A percentile compares a stretch with the other conserved stretches of the same genome.
Evolutionary conservation across 2,113 vertebrate species (phyloP).

Genomic region (Hemibagrus wyckioides): DNA sequence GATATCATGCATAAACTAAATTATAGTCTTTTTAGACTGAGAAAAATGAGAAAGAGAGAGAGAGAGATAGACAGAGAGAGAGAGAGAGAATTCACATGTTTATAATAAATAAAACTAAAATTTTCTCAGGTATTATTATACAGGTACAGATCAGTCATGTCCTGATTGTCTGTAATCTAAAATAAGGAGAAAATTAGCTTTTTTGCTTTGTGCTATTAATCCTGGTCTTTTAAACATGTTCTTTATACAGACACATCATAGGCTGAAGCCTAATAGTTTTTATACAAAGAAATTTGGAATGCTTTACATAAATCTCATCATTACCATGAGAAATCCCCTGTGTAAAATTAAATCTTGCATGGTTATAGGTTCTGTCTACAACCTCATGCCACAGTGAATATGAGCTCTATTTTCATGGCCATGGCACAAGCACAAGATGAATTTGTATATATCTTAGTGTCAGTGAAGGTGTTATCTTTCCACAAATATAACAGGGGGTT

Average conservation of each 20-base stretch:
- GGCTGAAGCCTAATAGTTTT: neutral
- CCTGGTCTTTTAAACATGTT: neutral
- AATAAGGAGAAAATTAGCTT: neutral
- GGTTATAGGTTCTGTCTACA: neutral
- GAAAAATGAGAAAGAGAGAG: neutral
- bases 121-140: neutral
- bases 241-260: neutral
- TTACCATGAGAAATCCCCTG: neutral
- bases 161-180: too few relatives aligned
- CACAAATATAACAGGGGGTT: neutral
- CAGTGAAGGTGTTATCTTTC: neutral
- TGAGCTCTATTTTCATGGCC: neutral
- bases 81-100: neutral
- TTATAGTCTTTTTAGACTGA: neutral
- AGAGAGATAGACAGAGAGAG: rapidly evolving
- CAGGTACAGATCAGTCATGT: neutral
- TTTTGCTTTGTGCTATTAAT: neutral
- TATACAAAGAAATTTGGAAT: neutral
- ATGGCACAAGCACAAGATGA: neutral
- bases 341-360: neutral
- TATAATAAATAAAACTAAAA: neutral
- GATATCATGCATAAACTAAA: neutral
- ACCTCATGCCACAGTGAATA: neutral
- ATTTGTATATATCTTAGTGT: neutral
- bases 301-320: neutral